Percentiles rank a stretch among this genome's conserved stretches.
Conservation (phyloP, 2,797 vertebrate species). For the Phylloscopus collybita region DNA sequence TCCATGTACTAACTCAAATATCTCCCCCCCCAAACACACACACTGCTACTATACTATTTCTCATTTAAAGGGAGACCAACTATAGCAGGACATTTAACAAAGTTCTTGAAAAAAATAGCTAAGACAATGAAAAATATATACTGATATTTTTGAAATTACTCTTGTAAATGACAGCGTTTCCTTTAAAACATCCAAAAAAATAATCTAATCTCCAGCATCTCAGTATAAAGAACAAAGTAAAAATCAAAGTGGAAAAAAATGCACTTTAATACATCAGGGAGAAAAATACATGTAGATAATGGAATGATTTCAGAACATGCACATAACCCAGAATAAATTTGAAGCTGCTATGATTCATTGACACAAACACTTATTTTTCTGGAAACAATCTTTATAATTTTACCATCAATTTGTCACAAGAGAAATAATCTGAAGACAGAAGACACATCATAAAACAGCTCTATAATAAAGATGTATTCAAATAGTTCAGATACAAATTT, state of each 20-base stretch:
- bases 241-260: not conserved
- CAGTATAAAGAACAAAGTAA: not conserved
- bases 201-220: not conserved
- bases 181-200: not conserved
- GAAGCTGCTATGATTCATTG: not conserved
- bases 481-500: not conserved
- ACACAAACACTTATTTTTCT: not conserved
- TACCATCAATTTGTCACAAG: not conserved
- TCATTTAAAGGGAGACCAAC: not conserved
- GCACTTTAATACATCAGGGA: not conserved
- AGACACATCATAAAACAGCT: not conserved
- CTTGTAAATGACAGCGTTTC: not conserved
- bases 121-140: not conserved
- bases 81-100: not conserved
- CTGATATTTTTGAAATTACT: not conserved
- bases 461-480: not conserved
- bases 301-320: not conserved
- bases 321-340: not conserved
- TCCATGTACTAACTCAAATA: not conserved
- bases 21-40: accelerated
- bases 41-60: not conserved
- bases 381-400: not conserved
- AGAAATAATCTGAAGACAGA: not conserved
- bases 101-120: not conserved
- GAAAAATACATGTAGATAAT: not conserved